Conservation (phyloP, 2,888 invertebrate genomes). For the Morpho helenor region DNA sequence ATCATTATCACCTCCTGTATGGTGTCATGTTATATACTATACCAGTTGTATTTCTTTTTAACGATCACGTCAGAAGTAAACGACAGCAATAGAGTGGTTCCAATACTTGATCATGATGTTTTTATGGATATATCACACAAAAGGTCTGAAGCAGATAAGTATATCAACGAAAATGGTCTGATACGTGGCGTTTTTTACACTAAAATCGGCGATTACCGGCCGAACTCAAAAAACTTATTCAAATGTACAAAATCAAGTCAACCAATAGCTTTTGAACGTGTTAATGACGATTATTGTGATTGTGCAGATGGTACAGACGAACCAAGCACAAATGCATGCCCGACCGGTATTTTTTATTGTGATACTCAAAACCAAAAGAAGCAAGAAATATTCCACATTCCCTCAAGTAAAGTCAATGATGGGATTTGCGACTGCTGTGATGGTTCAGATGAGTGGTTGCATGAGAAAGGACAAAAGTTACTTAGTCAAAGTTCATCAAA, state of each 20-base stretch:
- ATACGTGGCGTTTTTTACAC: constrained; percentile 59
- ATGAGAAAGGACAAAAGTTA: constrained; percentile 36
- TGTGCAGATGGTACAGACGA: constrained; percentile 89
- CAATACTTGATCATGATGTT: constrained; percentile 45
- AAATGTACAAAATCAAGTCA: constrained; percentile 60
- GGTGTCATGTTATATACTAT: constrained; percentile 57
- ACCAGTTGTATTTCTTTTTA: constrained; percentile 67
- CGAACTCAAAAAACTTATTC: constrained; percentile 56
- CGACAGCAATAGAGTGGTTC: constrained; percentile 41
- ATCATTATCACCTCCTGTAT: constrained; percentile 53
- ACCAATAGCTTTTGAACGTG: constrained; percentile 51
- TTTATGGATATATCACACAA: constrained; percentile 43
- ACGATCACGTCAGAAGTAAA: constrained; percentile 52
- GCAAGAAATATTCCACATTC: constrained; percentile 56
- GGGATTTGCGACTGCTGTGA: constrained; percentile 97
- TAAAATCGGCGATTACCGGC: constrained; percentile 57
- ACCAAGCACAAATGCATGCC: constrained; percentile 94
- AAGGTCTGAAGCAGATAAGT: constrained; percentile 57
- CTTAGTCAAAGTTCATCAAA: constrained; percentile 51
- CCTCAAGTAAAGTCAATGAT: constrained; percentile 93
- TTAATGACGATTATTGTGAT: constrained; percentile 94
- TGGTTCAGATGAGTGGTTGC: constrained; percentile 91
- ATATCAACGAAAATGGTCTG: constrained; percentile 59
- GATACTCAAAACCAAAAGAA: constrained; percentile 69
- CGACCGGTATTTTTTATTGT: constrained; percentile 91